Evolutionary conservation across 1,140 invertebrate species (phyloP), one percentile per base, ranked within the genome.

Genomic region (Maconellicoccus hirsutus): DNA sequence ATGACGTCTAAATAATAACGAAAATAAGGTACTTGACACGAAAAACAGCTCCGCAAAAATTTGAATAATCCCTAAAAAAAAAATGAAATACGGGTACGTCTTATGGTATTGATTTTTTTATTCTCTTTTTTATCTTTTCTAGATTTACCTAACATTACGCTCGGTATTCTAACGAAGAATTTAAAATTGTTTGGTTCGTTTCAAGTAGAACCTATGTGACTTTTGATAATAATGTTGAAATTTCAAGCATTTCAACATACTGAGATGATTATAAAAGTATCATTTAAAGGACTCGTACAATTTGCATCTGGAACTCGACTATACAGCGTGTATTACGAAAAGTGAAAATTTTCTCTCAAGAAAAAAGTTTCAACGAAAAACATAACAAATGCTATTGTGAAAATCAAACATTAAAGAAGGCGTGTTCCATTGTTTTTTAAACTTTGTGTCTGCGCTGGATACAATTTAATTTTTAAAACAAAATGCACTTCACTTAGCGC

Each of bases 1-100:
- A 52, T 52, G 42, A 52, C 42, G 42, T 52, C 42, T 52, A 52
- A 52, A 52, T 52, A 52, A 52, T 52, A 52, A 52, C 42, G 42
- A 16, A 52, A 52, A 52, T 52, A 52, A 52, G 42, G 42, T 52
- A 52, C 42, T 52, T 52, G 42, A 52, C 42, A 52, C 42, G 42
- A 52, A 52, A 52, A 52, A 52, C 42, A 52, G 42, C 42, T 52
- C 42, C 42, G 16, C 42, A 52, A 52, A 52, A 52, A 52, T 52
- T 52, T 52, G 42, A 52, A 52, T 52, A 52, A 52, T 52, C 42
- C n/a, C 42, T 52, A 52, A 52, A 52, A 19, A 52, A 16, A 52
- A 52, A 4, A 52, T 52, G 42, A 52, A 52, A 52, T 52, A 52
- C 42, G 42, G 33, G 42, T 52, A 52, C 42, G 42, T 52, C 42